Conservation (phyloP, 1,140 invertebrate genomes). For the Dendroctonus valens region DNA sequence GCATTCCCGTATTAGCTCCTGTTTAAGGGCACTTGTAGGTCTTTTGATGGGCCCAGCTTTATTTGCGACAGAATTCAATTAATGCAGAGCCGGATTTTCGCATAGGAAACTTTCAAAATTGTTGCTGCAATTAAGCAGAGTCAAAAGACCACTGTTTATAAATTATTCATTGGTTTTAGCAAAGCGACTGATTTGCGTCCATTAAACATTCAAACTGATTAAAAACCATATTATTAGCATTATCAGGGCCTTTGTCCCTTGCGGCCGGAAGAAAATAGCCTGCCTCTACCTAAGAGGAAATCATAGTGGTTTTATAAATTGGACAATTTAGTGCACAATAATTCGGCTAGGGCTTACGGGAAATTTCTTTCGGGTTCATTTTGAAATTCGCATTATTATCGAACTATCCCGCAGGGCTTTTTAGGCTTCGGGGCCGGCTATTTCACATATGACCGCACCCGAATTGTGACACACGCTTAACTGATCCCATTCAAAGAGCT, state of each 20-base stretch:
- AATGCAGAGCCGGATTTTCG: too few relatives aligned
- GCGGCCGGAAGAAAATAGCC: constrained; percentile 25
- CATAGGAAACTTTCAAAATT: too few relatives aligned
- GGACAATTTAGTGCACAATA: constrained; percentile 45
- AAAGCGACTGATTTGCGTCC: background rate
- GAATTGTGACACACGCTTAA: constrained; percentile 41
- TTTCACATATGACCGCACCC: constrained; percentile 46
- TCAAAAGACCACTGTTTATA: too few relatives aligned
- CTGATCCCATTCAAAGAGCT: constrained; percentile 32
- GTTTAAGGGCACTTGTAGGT: too few relatives aligned
- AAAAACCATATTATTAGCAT: constrained; percentile 42
- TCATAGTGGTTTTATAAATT: constrained; percentile 46
- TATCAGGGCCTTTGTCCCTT: constrained; percentile 40
- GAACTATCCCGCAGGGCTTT: constrained; percentile 15
- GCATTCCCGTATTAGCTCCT: too few relatives aligned
- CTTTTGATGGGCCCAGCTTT: too few relatives aligned
- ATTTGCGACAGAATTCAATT: too few relatives aligned
- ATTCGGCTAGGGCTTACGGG: constrained; percentile 42
- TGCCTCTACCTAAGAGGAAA: constrained; percentile 38
- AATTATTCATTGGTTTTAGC: too few relatives aligned
- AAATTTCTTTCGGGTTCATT: constrained; percentile 45
- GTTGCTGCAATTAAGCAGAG: too few relatives aligned
- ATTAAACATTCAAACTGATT: constrained; percentile 27
- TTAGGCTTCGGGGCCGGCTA: constrained; percentile 32
- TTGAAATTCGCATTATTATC: constrained; percentile 43